Conservation (phyloP, 1,140 invertebrate species). For the Drosophila ohnishii region DNA sequence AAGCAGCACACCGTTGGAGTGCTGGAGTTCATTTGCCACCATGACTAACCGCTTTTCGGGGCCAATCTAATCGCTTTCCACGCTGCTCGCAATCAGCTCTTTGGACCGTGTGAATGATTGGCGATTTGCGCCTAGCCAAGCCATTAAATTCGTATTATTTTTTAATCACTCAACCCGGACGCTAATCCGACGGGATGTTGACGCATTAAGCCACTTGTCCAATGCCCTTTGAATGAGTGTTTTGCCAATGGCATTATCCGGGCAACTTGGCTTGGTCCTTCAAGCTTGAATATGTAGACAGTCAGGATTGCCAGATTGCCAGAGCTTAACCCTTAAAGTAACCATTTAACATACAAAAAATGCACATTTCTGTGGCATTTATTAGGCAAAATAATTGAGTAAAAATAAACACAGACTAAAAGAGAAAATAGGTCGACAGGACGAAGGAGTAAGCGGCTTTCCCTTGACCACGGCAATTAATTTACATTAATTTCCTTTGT, state of each 20-base stretch:
- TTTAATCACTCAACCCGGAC: slow-evolving; percentile 16
- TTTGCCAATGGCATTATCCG: slow-evolving; percentile 8
- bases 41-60: slow-evolving; percentile 48
- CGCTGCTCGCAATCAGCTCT: not conserved
- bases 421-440: not conserved
- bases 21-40: slow-evolving; percentile 38
- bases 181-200: slow-evolving; percentile 32
- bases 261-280: slow-evolving; percentile 12
- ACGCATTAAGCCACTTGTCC: slow-evolving; percentile 37
- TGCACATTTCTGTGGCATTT: slow-evolving; percentile 1
- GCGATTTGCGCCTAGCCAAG: slow-evolving; percentile 11
- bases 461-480: slow-evolving; percentile 59
- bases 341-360: not conserved
- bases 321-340: not conserved
- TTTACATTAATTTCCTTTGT: slow-evolving; percentile 64
- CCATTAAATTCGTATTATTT: slow-evolving; percentile 51
- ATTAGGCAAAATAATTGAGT: slow-evolving; percentile 1
- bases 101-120: slow-evolving; percentile 27
- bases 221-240: slow-evolving; percentile 2
- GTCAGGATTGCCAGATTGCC: not conserved
- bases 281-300: not conserved
- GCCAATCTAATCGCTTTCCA: slow-evolving; percentile 45
- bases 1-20: no score
- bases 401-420: not conserved
- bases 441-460: slow-evolving; percentile 46